phyloP scores from a whole-genome alignment of 2,797 vertebrate genomes.

The Clamator glandarius region DNA sequence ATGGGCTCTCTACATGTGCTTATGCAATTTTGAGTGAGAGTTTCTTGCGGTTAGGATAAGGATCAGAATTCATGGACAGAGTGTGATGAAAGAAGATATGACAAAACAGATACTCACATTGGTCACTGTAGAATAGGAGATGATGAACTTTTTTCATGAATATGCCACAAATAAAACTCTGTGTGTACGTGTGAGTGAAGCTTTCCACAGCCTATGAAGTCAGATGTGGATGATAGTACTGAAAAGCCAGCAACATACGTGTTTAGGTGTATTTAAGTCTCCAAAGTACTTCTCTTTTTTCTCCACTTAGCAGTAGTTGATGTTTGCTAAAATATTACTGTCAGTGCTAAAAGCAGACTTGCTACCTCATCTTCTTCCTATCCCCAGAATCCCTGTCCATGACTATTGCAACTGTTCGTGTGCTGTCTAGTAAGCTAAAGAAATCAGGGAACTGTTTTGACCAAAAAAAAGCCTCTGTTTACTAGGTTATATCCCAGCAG shows the following conservation, averaged over 20 bases:
- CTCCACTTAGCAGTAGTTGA: not conserved
- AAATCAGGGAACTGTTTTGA: not conserved
- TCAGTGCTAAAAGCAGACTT: not conserved
- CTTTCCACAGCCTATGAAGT: not conserved
- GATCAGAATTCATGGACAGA: not conserved
- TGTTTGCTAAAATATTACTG: not conserved
- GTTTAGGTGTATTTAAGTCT: not conserved
- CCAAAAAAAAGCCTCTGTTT: not conserved
- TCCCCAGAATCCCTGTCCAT: not conserved
- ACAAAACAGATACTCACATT: not conserved
- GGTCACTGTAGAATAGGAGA: not conserved
- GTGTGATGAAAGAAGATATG: not conserved
- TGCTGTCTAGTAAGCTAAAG: not conserved
- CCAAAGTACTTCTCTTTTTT: not conserved
- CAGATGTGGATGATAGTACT: not conserved
- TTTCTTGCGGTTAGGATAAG: not conserved
- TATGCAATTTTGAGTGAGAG: not conserved
- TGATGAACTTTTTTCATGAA: not conserved
- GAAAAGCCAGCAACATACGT: not conserved
- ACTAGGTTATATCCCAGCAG: not conserved
- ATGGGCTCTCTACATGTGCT: not conserved
- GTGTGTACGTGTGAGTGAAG: rapidly evolving
- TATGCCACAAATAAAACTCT: not conserved
- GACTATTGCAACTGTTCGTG: not conserved
- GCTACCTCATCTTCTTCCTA: not conserved